Conservation (phyloP, 2,888 invertebrate species). For the Rotaria macrura region DNA sequence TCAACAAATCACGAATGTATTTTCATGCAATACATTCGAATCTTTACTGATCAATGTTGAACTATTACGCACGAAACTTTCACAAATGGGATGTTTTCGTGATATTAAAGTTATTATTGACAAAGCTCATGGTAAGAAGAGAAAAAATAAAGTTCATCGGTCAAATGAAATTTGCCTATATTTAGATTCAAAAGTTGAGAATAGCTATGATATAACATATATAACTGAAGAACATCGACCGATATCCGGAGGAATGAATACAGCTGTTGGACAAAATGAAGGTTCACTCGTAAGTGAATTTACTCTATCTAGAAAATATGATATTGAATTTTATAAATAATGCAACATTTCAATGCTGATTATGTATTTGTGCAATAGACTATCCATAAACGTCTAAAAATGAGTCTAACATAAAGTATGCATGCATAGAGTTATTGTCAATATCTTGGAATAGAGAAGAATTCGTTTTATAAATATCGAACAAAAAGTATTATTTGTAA, state of each 20-base stretch:
- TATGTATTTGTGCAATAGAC: too few species aligned
- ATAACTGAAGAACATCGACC: slow-evolving; percentile 70
- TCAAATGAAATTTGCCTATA: neutral
- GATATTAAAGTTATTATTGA: slow-evolving; percentile 76
- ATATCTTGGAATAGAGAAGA: too few species aligned
- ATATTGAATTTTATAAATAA: too few species aligned
- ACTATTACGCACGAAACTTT: slow-evolving; percentile 63
- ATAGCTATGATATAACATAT: slow-evolving; percentile 64
- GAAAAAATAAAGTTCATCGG: neutral
- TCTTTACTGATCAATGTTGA: slow-evolving; percentile 51
- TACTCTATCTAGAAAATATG: too few species aligned
- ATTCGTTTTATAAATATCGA: too few species aligned
- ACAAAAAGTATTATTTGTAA: too few species aligned
- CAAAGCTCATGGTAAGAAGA: slow-evolving; percentile 63
- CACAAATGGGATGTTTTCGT: slow-evolving; percentile 76
- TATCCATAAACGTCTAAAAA: too few species aligned
- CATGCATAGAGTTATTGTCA: too few species aligned
- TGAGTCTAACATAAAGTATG: too few species aligned
- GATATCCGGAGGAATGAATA: slow-evolving; percentile 72
- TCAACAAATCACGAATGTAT: slow-evolving; percentile 68
- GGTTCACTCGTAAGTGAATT: slow-evolving; percentile 55
- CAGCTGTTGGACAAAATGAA: slow-evolving; percentile 79
- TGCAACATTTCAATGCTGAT: too few species aligned
- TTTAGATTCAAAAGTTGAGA: slow-evolving; percentile 14
- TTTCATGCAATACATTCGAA: slow-evolving; percentile 72